Percentiles rank a stretch among this genome's conserved stretches.
phyloP scores from a whole-genome alignment of 2,797 vertebrate genomes.

The Numenius phaeopus region DNA sequence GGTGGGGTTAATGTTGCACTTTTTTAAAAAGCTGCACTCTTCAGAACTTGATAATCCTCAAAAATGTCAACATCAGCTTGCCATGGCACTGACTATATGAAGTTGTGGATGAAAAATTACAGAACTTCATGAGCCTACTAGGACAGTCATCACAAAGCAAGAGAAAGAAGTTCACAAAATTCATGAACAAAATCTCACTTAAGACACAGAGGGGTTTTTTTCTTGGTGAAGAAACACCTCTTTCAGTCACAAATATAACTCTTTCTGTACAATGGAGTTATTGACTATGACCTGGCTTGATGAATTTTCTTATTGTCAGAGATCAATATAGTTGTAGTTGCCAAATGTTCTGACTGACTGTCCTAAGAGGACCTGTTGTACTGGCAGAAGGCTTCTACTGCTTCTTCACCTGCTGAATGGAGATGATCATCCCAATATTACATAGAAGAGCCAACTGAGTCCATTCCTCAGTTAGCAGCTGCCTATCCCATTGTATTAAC shows the following conservation, averaged over 20 bases:
- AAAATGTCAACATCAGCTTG: background rate
- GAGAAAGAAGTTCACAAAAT: background rate
- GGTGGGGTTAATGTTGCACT: background rate
- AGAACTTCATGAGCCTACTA: background rate
- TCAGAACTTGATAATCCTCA: background rate
- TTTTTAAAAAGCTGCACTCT: background rate
- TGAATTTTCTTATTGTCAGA: background rate
- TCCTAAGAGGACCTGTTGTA: background rate
- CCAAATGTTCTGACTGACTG: background rate
- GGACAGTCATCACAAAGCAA: background rate
- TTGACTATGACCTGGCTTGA: background rate
- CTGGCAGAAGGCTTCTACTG: background rate
- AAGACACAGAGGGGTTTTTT: background rate
- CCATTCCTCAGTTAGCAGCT: background rate
- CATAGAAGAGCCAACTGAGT: background rate
- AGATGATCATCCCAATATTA: accelerated
- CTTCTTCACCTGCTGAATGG: background rate
- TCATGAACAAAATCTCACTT: background rate
- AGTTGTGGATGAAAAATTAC: background rate
- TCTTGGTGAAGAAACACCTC: background rate
- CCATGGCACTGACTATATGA: background rate
- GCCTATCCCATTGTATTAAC: background rate
- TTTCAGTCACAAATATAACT: background rate
- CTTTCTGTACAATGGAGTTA: background rate
- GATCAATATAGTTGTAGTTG: background rate